A percentile compares a stretch with the other conserved stretches of the same genome.
Conservation (phyloP, 2,797 vertebrate genomes). For the Corythornis leucogaster region DNA sequence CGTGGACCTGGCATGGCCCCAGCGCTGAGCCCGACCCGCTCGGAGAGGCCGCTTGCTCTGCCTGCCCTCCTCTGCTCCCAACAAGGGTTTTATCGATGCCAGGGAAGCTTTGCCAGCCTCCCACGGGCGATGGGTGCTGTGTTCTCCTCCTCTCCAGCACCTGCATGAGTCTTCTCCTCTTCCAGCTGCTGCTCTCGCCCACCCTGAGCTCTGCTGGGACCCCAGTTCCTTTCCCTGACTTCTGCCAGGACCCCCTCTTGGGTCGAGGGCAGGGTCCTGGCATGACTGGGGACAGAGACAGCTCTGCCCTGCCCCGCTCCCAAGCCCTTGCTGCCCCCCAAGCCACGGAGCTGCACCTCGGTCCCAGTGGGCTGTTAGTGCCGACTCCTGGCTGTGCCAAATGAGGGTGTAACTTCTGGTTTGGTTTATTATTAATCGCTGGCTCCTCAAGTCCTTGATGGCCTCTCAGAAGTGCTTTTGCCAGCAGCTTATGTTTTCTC, state of each 20-base stretch:
- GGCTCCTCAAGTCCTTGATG: rapidly evolving
- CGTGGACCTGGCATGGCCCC: too few relatives aligned
- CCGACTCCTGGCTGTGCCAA: background rate
- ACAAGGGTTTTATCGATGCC: rapidly evolving
- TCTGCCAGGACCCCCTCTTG: background rate
- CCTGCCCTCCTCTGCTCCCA: background rate
- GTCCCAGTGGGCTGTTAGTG: background rate
- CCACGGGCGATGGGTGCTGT: background rate
- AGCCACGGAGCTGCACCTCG: rapidly evolving
- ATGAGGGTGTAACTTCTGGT: background rate
- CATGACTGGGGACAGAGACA: rapidly evolving
- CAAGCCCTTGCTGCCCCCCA: background rate
- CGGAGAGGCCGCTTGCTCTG: background rate
- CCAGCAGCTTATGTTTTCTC: conserved; percentile 31
- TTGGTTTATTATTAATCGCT: background rate
- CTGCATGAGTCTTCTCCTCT: background rate
- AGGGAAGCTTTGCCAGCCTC: background rate
- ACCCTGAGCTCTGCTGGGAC: background rate
- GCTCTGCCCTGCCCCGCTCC: background rate
- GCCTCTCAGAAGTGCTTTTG: conserved; percentile 17
- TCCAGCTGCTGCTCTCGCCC: background rate
- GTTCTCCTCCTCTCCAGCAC: background rate
- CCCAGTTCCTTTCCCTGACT: background rate
- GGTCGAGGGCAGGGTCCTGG: background rate
- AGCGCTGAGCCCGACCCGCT: rapidly evolving